Base-by-base conservation (phyloP, 2,888 invertebrate genomes). In the Amaurobius ferox region DNA sequence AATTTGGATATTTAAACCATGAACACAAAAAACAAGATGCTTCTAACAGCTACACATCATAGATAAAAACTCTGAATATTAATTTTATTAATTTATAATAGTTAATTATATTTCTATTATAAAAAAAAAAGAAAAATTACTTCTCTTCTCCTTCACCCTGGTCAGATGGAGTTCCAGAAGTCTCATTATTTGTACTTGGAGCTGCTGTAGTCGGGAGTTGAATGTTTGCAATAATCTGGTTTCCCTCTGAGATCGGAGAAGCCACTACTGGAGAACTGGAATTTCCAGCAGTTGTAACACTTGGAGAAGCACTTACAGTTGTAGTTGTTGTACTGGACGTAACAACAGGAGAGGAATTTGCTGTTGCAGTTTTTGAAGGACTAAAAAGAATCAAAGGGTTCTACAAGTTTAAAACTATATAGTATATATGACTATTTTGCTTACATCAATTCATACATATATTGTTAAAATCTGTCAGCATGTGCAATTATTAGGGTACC, bases 131-230 rank as follows among this genome's bases (percentile, higher is more conserved):
- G n/a, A n/a, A n/a, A n/a, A n/a, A n/a, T 62, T 74, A 86, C 79
- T 61, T 85, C 5, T 86, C 74, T 23, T 86, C 86, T 11, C 44
- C 76, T 35, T 79, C 86, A 16, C 79, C 79, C 55, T 79, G 74
- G 64, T 79, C 79, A 35, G 79, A 79, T 26, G 86, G 79, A 26
- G 86, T 79, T 9, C 70, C 79, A 64, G 71, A 32, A 61, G 32
- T 48, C 23, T 76, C 76, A 44, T 64, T 66, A 29, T 13, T 16
- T 7, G 40, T 55, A 28, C 62, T 35, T 30, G 85, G 80, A 32
- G 74, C 85, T 28, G 86, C 62, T 13, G 35, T 74, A 7, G 64
- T 13, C n/a, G 89, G 89, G 23, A 89, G 71, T 26, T 89, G 89
- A 55, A 89, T 89, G 66, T 73, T 87, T 1, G 89, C 88, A 26